Base-by-base conservation (phyloP, 1,140 invertebrate species). In the Babylonia areolata region DNA sequence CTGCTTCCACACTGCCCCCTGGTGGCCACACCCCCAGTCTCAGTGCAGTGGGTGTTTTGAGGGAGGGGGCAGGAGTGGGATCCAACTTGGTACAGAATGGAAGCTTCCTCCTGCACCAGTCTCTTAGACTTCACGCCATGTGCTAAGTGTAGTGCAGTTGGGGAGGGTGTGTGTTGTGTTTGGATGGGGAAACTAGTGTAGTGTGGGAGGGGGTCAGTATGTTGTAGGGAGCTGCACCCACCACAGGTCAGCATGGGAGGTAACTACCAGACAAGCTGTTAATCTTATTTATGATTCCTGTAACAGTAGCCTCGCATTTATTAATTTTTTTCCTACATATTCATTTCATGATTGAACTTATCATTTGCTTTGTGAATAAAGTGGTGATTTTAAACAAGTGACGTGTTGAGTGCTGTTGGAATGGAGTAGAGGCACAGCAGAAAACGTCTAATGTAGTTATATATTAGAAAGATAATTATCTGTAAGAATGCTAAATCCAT, bases 291-390 rank as follows among this genome's bases (percentile, higher is more conserved):
- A 64, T 64, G 3, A 64, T 64, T 64, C 58, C 28, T n/a, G 58
- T 64, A 64, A 28, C 23, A 23, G 58, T 64, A 64, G 58, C 58
- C 28, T 64, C 15, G 58, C 58, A 20, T 64, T 64, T 64, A 23
- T 64, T 5, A 23, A 23, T 64, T n/a, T 64, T 64, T 23, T 64
- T 64, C 5, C 28, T 64, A 28, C 58, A 64, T 64, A n/a, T 64
- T 64, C 28, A n/a, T 64, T 64, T 64, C 58, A 64, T 64, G 58
- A 64, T 64, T 11, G 58, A 64, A 23, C 28, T 64, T 28, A 64
- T 64, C 46, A 51, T 64, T 64, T 64, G 58, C 58, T 64, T n/a
- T 64, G 58, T 64, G 58, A 64, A 64, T 64, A 64, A 64, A 64
- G 58, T 64, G 58, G 58, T 64, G 58, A 64, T 64, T 64, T 64